Conservation (phyloP, 2,797 vertebrate genomes). For the Catamblyrhynchus diadema region DNA sequence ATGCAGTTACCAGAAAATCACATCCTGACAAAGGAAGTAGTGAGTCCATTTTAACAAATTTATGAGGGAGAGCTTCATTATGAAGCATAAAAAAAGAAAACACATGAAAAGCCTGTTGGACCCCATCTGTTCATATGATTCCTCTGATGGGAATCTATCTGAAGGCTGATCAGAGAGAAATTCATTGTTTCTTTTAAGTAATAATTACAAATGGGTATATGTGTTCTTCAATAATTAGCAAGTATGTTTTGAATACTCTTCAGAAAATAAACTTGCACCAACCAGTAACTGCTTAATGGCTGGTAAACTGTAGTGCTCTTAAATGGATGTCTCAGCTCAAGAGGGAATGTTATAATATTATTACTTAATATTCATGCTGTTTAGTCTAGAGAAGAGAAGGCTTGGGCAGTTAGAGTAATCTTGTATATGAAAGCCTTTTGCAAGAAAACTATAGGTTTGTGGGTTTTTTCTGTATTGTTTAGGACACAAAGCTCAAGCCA, state of each 20-base stretch:
- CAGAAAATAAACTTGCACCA: neutral
- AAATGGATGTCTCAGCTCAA: neutral
- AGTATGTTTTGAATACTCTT: neutral
- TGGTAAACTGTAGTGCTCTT: neutral
- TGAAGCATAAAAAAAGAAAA: neutral
- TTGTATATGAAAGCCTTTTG: neutral
- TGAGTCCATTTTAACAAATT: neutral
- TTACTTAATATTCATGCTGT: neutral
- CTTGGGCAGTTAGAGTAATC: neutral
- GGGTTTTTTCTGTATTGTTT: neutral
- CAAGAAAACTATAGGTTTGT: neutral
- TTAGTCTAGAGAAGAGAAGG: neutral
- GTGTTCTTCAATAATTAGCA: neutral
- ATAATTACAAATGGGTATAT: neutral
- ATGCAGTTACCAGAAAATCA: neutral
- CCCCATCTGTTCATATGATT: neutral
- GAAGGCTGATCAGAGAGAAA: neutral
- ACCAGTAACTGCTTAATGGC: neutral
- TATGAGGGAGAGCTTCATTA: neutral
- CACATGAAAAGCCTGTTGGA: neutral
- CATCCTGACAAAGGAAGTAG: neutral
- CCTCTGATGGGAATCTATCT: neutral
- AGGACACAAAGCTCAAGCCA: neutral
- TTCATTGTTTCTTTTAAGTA: neutral
- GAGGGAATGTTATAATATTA: neutral